Conservation (phyloP, 2,888 invertebrate species). For the Tenthredo distinguenda region DNA sequence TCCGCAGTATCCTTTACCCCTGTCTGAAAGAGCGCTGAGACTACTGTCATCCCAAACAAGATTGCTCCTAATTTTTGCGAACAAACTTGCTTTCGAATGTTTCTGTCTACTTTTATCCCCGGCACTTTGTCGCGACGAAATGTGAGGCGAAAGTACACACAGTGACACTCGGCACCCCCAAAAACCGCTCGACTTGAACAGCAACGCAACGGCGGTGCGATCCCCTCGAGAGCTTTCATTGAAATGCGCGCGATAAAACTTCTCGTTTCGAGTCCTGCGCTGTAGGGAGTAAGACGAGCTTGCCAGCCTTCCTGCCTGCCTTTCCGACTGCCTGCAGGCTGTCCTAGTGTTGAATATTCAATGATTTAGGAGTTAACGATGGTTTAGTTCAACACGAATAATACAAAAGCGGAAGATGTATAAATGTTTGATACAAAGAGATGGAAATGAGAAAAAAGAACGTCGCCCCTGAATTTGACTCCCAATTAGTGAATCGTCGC, state of each 20-base stretch:
- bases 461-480: not conserved
- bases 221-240: constrained; percentile 60
- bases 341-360: constrained; percentile 45
- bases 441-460: not conserved
- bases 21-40: not conserved
- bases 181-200: constrained; percentile 43
- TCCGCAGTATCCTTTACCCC: not conserved
- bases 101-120: constrained; percentile 4
- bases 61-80: constrained; percentile 14
- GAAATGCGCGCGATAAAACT: constrained; percentile 59
- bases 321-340: not conserved
- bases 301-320: not conserved
- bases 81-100: constrained; percentile 10
- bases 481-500: not conserved
- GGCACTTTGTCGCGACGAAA: constrained; percentile 42
- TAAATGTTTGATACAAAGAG: not conserved
- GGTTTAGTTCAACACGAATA: constrained; percentile 13
- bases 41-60: constrained; percentile 4
- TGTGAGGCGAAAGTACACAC: constrained; percentile 20
- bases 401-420: not conserved
- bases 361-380: constrained; percentile 37
- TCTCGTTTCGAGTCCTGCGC: constrained; percentile 60
- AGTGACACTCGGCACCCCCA: constrained; percentile 31
- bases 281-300: constrained; percentile 18
- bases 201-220: constrained; percentile 33